Percentiles rank a stretch among this genome's conserved stretches.
phyloP scores from a whole-genome alignment of 2,797 vertebrate genomes.

The Phalanger gymnotis region DNA sequence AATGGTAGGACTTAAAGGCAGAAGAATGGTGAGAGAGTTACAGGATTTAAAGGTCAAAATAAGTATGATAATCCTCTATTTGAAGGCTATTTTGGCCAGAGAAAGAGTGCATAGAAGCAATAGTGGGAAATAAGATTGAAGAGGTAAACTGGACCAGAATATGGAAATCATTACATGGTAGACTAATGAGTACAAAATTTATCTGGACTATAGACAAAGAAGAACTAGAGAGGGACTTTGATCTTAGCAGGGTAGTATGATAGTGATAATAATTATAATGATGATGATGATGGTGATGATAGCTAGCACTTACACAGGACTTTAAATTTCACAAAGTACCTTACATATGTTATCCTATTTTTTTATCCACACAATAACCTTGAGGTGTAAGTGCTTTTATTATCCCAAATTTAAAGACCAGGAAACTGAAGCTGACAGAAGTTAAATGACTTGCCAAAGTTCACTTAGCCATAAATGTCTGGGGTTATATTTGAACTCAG shows the following conservation, averaged over 20 bases:
- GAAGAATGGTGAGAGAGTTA: neutral
- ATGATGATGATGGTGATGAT: too few relatives aligned
- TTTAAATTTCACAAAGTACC: neutral
- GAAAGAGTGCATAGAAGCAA: neutral
- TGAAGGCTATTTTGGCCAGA: neutral
- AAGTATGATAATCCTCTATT: neutral
- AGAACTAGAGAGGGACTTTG: neutral
- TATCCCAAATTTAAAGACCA: neutral
- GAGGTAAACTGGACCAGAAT: neutral
- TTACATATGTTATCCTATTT: neutral
- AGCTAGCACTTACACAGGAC: neutral
- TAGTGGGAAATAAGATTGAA: neutral
- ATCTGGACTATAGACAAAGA: neutral
- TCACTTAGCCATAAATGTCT: neutral
- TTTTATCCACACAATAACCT: neutral
- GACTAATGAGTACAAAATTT: neutral
- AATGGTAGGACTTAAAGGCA: neutral
- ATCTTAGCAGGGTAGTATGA: neutral
- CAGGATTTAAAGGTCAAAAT: neutral
- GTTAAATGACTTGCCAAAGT: neutral
- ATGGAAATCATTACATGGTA: neutral
- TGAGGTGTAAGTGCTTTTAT: neutral
- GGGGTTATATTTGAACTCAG: neutral
- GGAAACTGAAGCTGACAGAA: neutral
- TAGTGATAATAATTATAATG: neutral